Base-by-base conservation (phyloP, 1,140 invertebrate species). In the Episyrphus balteatus region DNA sequence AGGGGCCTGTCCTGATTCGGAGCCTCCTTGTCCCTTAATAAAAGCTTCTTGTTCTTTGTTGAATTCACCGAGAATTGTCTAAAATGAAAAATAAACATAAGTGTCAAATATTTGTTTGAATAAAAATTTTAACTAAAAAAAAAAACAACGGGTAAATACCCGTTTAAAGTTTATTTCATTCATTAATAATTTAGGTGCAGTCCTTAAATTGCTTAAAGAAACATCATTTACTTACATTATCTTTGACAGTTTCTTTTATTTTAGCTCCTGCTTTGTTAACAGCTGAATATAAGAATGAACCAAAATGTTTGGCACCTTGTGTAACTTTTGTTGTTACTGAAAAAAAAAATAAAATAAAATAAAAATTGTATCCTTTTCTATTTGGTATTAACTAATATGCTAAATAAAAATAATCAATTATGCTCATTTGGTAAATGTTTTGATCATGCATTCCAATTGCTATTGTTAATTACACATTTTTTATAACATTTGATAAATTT, bases 21-120 rank as follows among this genome's bases (percentile, higher is more conserved):
- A 76, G 45, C 76, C 77, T 56, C 82, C 78, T 74, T 96, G 84
- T 44, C 82, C 83, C 61, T 89, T 88, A 51, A 95, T 83, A 71
- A 97, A 96, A 42, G 88, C 87, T 57, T 95, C 91, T 70, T 96
- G 93, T 68, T 98, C 93, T 68, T 91, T 91, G 69, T 92, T 93
- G 69, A 98, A 92, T 58, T 96, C 92, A 44, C 88, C 88, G 55
- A 98, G 75, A 65, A 97, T 82, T 69, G 87, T 92, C 92, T 97
- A 75, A 58, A 75, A 66, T 63, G 55, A 60, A 59, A 53, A 18
- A 38, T 8, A 1, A 26, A 10, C 5, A 12, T 6, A 36, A 36
- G 12, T 36, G 5, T 36, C 3, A 45, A 14, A 38, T 5, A 45
- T 33, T 17, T 18, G 18, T 26, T 26, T 17, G 15, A 5, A 17